Evolutionary conservation across 2,797 vertebrate species (phyloP).

Genomic region (Cyprinella venusta): DNA sequence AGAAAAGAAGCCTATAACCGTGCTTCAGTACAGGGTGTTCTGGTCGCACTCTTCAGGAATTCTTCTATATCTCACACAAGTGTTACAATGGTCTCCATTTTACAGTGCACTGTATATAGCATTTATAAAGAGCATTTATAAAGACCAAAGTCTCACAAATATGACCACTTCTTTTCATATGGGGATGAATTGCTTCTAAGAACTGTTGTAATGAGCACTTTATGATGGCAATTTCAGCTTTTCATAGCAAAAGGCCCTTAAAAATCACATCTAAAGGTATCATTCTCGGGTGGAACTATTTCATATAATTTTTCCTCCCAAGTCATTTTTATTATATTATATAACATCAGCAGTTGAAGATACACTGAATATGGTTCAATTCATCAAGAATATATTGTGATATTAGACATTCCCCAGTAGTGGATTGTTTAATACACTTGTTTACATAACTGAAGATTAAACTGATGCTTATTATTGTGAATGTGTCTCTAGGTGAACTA

Average conservation of each 20-base stretch:
- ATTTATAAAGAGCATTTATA: not conserved
- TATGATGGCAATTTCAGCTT: conserved; percentile 13
- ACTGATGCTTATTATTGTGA: not conserved
- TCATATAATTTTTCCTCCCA: too few relatives aligned
- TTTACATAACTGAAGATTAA: conserved; percentile 11
- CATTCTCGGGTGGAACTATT: not conserved
- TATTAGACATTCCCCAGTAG: not conserved
- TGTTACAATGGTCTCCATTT: not conserved
- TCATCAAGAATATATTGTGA: not conserved
- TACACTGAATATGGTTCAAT: not conserved
- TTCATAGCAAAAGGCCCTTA: not conserved
- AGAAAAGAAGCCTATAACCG: not conserved
- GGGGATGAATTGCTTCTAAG: not conserved
- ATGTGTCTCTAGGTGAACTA: conserved; percentile 37
- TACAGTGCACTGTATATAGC: not conserved
- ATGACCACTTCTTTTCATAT: not conserved
- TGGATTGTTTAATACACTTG: not conserved
- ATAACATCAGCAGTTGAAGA: not conserved
- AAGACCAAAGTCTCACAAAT: not conserved
- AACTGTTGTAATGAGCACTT: conserved; percentile 24
- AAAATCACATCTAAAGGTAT: not conserved
- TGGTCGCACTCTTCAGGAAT: not conserved
- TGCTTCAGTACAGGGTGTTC: not conserved
- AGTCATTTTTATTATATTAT: not conserved
- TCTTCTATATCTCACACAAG: not conserved